A percentile compares a stretch with the other conserved stretches of the same genome.
Evolutionary conservation across 2,113 vertebrate species (phyloP).

Genomic region (Tinamus guttatus): DNA sequence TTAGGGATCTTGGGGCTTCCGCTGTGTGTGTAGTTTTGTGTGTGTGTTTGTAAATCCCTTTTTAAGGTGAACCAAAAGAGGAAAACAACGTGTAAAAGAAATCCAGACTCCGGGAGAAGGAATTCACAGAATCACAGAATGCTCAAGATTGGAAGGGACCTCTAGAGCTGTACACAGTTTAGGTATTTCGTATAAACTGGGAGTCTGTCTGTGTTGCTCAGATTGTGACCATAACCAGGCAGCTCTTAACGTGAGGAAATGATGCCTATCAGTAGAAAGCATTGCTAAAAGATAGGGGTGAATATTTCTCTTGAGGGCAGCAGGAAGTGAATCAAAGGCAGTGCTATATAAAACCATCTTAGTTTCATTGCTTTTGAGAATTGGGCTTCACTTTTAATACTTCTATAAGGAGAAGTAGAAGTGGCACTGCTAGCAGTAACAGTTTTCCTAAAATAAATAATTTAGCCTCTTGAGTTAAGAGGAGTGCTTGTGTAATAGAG

Average conservation of each 20-base stretch:
- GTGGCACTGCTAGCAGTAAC: background rate
- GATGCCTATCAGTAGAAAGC: background rate
- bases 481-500: background rate
- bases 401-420: background rate
- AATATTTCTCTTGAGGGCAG: conserved; percentile 15
- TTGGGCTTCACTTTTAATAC: conserved; percentile 32
- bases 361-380: conserved; percentile 41
- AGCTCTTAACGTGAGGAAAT: background rate
- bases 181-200: background rate
- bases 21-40: background rate
- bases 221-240: background rate
- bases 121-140: no score
- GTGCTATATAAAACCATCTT: background rate
- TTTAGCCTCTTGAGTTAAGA: background rate
- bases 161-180: background rate
- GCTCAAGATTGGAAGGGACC: no score
- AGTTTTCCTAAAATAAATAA: background rate
- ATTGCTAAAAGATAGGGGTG: background rate
- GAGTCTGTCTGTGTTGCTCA: background rate
- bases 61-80: background rate
- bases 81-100: background rate
- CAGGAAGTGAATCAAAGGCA: conserved; percentile 27
- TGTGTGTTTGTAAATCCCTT: background rate
- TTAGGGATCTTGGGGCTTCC: background rate
- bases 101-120: background rate